Conservation (phyloP, 2,888 invertebrate genomes). For the Portevinia maculata region DNA sequence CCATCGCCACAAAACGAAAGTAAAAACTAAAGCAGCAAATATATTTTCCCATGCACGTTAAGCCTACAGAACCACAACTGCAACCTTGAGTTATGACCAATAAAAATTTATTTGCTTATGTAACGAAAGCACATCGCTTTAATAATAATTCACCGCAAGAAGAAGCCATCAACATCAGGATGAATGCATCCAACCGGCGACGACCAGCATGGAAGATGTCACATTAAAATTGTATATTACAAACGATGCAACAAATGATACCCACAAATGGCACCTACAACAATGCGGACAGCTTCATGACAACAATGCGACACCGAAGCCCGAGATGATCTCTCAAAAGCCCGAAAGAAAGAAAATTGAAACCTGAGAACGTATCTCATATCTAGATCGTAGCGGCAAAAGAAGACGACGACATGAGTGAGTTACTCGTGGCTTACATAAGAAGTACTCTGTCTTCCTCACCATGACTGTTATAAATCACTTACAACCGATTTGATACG, state of each 20-base stretch:
- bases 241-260: conserved; percentile 66
- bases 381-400: conserved; percentile 39
- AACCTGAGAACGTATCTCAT: conserved; percentile 60
- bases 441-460: conserved; percentile 40
- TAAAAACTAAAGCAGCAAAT: conserved; percentile 22
- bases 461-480: conserved; percentile 52
- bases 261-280: conserved; percentile 66
- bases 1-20: conserved; percentile 18
- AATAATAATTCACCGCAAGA: conserved; percentile 39
- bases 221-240: conserved; percentile 68
- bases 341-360: conserved; percentile 33
- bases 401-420: not conserved
- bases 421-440: conserved; percentile 34
- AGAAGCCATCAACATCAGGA: conserved; percentile 54
- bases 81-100: conserved; percentile 73
- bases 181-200: conserved; percentile 34
- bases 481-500: conserved; percentile 53
- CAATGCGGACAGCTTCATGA: conserved; percentile 46
- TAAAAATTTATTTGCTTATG: conserved; percentile 70
- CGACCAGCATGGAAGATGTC: conserved; percentile 56
- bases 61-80: conserved; percentile 17
- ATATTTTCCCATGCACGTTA: conserved; percentile 49
- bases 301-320: conserved; percentile 29
- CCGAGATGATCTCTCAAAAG: conserved; percentile 50
- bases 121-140: conserved; percentile 42